These are phyloP conservation scores for Diachasma alloeum DNA, from an alignment of 1,140 invertebrate species.

Conservation along the genomic window DNA sequence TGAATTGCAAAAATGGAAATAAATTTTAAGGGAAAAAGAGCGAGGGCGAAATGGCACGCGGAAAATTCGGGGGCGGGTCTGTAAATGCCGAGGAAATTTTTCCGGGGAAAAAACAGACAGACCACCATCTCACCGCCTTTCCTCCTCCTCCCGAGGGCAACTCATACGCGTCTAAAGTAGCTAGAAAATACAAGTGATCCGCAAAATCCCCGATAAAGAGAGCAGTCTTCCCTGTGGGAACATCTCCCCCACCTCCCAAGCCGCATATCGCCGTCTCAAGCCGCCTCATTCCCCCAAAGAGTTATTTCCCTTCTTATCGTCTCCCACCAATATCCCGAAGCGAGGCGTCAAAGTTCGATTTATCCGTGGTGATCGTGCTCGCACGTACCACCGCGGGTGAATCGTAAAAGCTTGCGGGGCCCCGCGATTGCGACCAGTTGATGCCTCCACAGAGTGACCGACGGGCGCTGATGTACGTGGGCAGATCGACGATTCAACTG, in stretches of 20 bases:
- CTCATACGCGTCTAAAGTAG: too few species aligned
- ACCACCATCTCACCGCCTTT: too few species aligned
- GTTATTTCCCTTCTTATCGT: constrained; percentile 24
- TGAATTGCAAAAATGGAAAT: too few species aligned
- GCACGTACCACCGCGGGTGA: constrained; percentile 14
- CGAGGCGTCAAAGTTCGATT: constrained; percentile 28
- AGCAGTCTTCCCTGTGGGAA: constrained; percentile 21
- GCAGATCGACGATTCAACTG: constrained; percentile 20
- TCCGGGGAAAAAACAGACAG: too few species aligned
- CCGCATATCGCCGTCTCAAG: background rate
- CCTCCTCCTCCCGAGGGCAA: too few species aligned
- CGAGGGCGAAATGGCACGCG: too few species aligned
- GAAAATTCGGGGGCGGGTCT: too few species aligned
- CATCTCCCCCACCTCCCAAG: background rate
- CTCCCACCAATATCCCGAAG: background rate
- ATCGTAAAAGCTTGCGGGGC: constrained; percentile 17
- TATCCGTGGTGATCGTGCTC: constrained; percentile 21
- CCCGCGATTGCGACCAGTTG: background rate
- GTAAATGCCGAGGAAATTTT: too few species aligned
- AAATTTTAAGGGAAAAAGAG: too few species aligned
- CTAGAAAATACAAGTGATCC: too few species aligned
- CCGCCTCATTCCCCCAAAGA: constrained; percentile 1
- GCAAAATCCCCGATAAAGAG: too few species aligned
- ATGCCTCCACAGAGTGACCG: constrained; percentile 5
- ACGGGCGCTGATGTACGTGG: constrained; percentile 19